These are phyloP conservation scores for Micrastur ruficollis DNA, from an alignment of 2,797 vertebrate genomes.

Conservation along the genomic window DNA sequence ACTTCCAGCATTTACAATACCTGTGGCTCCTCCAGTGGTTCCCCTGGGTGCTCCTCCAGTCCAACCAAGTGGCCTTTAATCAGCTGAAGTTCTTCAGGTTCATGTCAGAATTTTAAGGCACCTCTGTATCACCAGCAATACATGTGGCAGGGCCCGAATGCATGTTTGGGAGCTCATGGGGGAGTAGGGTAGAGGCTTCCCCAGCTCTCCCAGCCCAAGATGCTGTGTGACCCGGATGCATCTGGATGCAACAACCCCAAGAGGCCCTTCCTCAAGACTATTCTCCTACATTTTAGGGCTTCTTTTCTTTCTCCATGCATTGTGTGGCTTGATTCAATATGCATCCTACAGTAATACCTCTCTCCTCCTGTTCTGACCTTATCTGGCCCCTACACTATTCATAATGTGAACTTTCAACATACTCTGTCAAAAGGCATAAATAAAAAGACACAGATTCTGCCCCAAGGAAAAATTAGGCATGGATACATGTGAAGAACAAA, in stretches of 20 bases:
- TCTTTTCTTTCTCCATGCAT: neutral
- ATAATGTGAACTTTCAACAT: neutral
- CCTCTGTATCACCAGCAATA: neutral
- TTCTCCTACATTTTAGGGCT: neutral
- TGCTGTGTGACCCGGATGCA: neutral
- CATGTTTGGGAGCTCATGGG: neutral
- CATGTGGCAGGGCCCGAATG: neutral
- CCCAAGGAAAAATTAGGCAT: neutral
- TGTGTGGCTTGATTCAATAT: neutral
- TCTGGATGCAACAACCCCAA: neutral
- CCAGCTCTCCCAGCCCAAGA: neutral
- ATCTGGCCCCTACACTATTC: neutral
- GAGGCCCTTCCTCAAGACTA: neutral
- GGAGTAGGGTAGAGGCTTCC: neutral
- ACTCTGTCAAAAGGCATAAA: neutral
- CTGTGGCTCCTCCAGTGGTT: neutral
- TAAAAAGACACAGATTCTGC: neutral
- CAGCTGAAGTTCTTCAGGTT: neutral
- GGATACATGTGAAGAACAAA: neutral
- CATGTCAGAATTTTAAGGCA: neutral
- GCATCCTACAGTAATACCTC: neutral
- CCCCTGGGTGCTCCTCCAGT: neutral
- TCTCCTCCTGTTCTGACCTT: neutral
- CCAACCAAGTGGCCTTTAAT: neutral
- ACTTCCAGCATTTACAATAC: neutral